These are phyloP conservation scores for Nycticebus coucang DNA, from an alignment of 2,113 vertebrate species.

Conservation along the genomic window DNA sequence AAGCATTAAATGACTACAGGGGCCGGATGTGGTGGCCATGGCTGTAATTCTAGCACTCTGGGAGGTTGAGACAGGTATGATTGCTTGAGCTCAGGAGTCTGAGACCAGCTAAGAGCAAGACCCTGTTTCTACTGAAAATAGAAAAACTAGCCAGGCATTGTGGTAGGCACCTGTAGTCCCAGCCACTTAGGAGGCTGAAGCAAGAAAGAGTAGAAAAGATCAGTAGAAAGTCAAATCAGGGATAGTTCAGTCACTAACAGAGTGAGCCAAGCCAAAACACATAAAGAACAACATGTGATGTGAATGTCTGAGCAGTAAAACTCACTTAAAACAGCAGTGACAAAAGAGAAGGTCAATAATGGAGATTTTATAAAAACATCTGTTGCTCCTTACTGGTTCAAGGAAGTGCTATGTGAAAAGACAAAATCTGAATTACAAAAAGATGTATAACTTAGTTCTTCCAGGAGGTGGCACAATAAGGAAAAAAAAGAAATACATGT, in stretches of 20 bases:
- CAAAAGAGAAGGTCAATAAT: not conserved
- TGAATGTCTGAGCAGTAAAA: not conserved
- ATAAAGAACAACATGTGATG: not conserved
- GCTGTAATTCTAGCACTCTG: too few species aligned
- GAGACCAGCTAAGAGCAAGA: too few species aligned
- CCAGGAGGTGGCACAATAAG: constrained; percentile 66
- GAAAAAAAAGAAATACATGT: not conserved
- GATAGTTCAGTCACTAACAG: not conserved
- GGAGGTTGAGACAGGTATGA: too few species aligned
- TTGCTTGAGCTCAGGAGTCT: too few species aligned
- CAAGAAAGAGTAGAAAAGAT: not conserved
- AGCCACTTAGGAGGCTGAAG: too few species aligned
- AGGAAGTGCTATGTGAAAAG: not conserved
- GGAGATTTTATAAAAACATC: not conserved
- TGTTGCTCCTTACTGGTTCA: not conserved
- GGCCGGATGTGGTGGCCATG: too few species aligned
- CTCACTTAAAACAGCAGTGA: not conserved
- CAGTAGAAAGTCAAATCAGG: not conserved
- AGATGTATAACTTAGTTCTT: constrained; percentile 56
- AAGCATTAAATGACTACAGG: not conserved
- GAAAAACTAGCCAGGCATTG: too few species aligned
- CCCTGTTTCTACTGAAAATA: too few species aligned
- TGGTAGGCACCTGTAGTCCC: too few species aligned
- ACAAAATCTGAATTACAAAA: constrained; percentile 39
- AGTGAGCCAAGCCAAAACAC: not conserved